Evolutionary conservation across 2,797 vertebrate species (phyloP), one percentile per base, ranked within the genome.

Genomic region (Anguilla marmorata): DNA sequence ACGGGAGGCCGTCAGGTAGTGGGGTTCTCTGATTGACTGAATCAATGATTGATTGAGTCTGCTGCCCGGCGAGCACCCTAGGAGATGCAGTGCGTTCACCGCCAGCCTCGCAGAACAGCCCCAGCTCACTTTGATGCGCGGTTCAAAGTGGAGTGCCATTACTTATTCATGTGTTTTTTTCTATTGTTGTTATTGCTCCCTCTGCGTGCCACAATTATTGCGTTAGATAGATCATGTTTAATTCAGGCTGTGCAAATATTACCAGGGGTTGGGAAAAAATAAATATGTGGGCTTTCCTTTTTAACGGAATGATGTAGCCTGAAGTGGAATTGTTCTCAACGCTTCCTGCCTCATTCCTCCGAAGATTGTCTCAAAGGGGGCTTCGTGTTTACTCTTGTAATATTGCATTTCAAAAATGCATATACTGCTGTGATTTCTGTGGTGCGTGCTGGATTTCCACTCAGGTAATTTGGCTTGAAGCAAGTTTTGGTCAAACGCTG

Each of bases 151-250:
- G 41, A 45, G 76, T 24, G 45, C 19, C 76, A 80, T 80, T 80
- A 80, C 41, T 80, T 80, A 80, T 80, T 80, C 76, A 80, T 80
- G 45, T 48, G 45, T 80, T 80, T 80, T 80, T 48, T 80, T 48
- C 76, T 80, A 80, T 80, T 80, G 76, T 80, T 80, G 76, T 80
- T 80, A 80, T 80, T 80, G 45, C 45, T 80, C 45, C 76, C 76
- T 45, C 76, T 80, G 76, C 24, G 76, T 80, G 76, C 45, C 76
- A 80, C 76, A 80, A 80, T 80, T 80, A 80, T 50, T 80, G 76
- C 41, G 76, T 80, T 80, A n/a, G 76, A 80, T 80, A 50, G 76
- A 80, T 80, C 41, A 80, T 80, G 76, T 80, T 48, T 80, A 80
- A 80, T 80, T 80, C 37, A 80, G n/a, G 37, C 45, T 7, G 37